Conservation (phyloP, 2,888 invertebrate genomes). For the Cyaniris semiargus region DNA sequence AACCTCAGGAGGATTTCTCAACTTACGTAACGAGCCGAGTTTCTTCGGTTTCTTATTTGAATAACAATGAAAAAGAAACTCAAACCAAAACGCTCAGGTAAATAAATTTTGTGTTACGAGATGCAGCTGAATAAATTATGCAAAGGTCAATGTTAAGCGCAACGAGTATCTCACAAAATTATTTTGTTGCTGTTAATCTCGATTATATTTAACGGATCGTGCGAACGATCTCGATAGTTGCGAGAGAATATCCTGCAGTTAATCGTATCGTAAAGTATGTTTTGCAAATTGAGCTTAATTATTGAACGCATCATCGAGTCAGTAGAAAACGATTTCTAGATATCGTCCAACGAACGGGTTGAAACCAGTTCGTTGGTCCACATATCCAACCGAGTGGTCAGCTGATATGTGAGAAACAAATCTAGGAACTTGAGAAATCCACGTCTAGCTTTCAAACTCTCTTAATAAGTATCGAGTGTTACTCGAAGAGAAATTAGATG, state of each 20-base stretch:
- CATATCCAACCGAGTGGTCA: conserved; percentile 73
- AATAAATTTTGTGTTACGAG: neutral
- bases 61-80: conserved; percentile 17
- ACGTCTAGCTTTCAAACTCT: conserved; percentile 44
- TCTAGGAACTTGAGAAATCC: conserved; percentile 69
- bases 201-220: neutral
- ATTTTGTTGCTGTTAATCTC: neutral
- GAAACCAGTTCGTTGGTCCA: conserved; percentile 77
- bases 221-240: neutral
- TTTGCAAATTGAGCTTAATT: conserved; percentile 50
- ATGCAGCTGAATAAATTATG: conserved; percentile 9
- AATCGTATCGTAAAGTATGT: conserved; percentile 28
- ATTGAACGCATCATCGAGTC: conserved; percentile 74
- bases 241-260: conserved; percentile 26
- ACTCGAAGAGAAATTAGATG: conserved; percentile 1
- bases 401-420: conserved; percentile 69
- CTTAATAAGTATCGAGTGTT: conserved; percentile 8
- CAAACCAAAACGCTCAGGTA: neutral
- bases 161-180: neutral
- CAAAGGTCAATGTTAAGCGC: conserved; percentile 21
- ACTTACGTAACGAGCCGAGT: conserved; percentile 11
- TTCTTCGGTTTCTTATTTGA: conserved; percentile 19
- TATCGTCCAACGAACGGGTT: conserved; percentile 59
- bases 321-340: conserved; percentile 77
- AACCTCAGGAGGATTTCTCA: conserved; percentile 15